Conservation (phyloP, 1,140 invertebrate genomes). For the Holcopasites calliopsidis region DNA sequence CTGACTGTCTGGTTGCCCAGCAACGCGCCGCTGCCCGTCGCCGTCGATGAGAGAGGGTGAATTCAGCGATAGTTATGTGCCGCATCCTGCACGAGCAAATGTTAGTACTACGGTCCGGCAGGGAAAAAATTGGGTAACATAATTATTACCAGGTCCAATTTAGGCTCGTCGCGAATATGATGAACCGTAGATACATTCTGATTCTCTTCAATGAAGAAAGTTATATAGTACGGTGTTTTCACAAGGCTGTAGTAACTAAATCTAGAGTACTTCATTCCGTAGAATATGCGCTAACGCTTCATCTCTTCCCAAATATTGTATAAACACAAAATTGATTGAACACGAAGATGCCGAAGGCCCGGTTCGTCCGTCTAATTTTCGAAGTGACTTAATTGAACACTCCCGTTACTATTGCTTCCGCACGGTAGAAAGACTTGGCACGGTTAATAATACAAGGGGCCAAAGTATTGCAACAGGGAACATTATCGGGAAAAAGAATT, state of each 20-base stretch:
- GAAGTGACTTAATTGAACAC: neutral
- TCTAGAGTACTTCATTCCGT: neutral
- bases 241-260: no score
- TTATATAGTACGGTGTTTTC: no score
- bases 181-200: neutral
- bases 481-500: neutral
- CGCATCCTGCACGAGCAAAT: constrained; percentile 41
- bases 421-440: no score
- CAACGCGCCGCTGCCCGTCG: constrained; percentile 66
- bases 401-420: neutral
- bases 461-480: neutral
- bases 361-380: neutral
- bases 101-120: neutral
- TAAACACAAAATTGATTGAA: no score
- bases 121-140: neutral
- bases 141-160: neutral
- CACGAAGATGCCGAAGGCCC: neutral
- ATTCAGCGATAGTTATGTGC: constrained; percentile 47
- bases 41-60: constrained; percentile 61
- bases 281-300: neutral
- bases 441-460: neutral
- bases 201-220: no score
- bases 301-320: no score
- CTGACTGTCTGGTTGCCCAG: constrained; percentile 72
- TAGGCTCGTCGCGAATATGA: neutral